phyloP scores from a whole-genome alignment of 2,797 vertebrate species.

The Nothura maculosa region DNA sequence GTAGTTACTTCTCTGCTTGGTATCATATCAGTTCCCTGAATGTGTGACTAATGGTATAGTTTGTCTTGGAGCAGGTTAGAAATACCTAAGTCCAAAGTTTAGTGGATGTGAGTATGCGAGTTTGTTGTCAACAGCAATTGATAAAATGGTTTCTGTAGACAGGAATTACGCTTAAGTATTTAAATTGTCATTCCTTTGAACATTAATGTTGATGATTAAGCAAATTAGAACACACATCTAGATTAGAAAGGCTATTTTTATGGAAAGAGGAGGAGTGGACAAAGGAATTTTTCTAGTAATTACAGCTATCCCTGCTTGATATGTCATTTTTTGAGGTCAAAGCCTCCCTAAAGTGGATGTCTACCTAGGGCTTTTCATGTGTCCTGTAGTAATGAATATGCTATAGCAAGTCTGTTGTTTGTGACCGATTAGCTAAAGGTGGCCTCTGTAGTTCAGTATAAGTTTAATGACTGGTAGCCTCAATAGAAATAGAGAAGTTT shows the following conservation, averaged over 20 bases:
- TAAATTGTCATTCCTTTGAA: not conserved
- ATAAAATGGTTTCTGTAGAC: slow-evolving; percentile 18
- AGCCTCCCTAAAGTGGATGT: not conserved
- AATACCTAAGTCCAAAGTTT: slow-evolving; percentile 68
- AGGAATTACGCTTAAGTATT: not conserved
- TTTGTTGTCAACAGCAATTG: slow-evolving; percentile 56
- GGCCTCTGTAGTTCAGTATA: not conserved
- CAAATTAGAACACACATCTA: not conserved
- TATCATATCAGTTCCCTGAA: not conserved
- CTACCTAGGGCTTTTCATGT: not conserved
- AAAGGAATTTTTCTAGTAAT: not conserved
- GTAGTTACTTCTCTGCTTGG: not conserved
- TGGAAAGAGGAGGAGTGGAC: not conserved
- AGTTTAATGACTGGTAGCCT: not conserved
- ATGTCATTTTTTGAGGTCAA: not conserved
- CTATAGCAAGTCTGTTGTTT: not conserved
- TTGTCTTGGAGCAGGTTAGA: slow-evolving; percentile 48
- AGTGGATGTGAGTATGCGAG: slow-evolving; percentile 44
- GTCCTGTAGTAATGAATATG: not conserved
- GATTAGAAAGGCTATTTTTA: not conserved
- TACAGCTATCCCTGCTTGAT: not conserved
- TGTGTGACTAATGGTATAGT: slow-evolving; percentile 38
- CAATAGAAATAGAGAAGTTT: not conserved
- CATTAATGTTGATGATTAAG: not conserved
- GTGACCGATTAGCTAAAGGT: not conserved